These are phyloP conservation scores for Chromobotia macracanthus DNA, from an alignment of 2,797 vertebrate genomes.

Conservation along the genomic window DNA sequence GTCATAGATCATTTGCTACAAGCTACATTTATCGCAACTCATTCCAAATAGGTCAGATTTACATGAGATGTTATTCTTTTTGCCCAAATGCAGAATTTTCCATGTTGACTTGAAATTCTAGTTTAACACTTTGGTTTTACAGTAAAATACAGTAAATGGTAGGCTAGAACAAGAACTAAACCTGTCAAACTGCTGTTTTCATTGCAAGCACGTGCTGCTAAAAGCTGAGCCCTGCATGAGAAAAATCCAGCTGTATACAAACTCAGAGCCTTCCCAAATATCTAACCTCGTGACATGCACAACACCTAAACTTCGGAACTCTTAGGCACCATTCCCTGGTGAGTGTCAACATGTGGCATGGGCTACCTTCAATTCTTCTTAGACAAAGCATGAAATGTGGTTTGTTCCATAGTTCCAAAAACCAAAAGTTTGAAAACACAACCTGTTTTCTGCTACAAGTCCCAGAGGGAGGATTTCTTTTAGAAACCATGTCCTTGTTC, in stretches of 20 bases:
- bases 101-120: conserved; percentile 59
- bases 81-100: conserved; percentile 81
- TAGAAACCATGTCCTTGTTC: conserved; percentile 73
- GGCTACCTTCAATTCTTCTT: conserved; percentile 79
- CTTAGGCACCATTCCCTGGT: conserved; percentile 81
- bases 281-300: conserved; percentile 81
- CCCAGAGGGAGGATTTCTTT: conserved; percentile 73
- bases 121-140: conserved; percentile 88
- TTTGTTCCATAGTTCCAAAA: conserved; percentile 84
- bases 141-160: conserved; percentile 88
- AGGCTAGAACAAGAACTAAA: conserved; percentile 82
- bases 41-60: conserved; percentile 86
- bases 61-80: conserved; percentile 58
- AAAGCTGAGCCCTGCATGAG: conserved; percentile 80
- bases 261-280: conserved; percentile 80
- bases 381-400: conserved; percentile 80
- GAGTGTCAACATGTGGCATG: conserved; percentile 79
- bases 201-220: conserved; percentile 90
- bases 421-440: conserved; percentile 83
- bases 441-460: conserved; percentile 84
- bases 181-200: conserved; percentile 86
- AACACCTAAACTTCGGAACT: conserved; percentile 80
- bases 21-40: conserved; percentile 93
- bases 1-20: conserved; percentile 83
- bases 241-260: conserved; percentile 80